Evolutionary conservation across 1,140 invertebrate genomes (phyloP).

Genomic region (Drusus annulatus): DNA sequence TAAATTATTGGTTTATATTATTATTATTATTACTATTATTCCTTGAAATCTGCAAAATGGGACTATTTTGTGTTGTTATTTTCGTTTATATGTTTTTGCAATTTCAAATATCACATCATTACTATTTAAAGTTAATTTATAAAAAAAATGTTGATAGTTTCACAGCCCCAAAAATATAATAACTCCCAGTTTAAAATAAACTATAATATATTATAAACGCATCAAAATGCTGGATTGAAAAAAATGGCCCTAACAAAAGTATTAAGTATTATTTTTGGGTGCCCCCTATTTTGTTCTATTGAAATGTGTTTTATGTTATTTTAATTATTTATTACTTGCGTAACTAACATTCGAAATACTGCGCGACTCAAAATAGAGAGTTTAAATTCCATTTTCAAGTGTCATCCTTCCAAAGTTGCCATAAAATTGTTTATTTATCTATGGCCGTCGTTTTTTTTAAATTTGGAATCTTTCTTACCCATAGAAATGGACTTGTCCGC

Average conservation of each 20-base stretch:
- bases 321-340: slow-evolving; percentile 28
- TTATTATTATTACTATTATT: too few species aligned
- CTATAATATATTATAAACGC: too few species aligned
- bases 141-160: neutral
- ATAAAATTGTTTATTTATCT: slow-evolving; percentile 9
- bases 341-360: slow-evolving; percentile 28
- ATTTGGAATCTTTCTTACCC: neutral
- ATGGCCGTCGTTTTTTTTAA: slow-evolving; percentile 9
- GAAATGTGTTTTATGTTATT: slow-evolving; percentile 4
- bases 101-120: too few species aligned
- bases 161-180: neutral
- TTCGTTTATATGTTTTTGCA: neutral
- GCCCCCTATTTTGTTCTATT: neutral
- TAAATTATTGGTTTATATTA: slow-evolving; percentile 8
- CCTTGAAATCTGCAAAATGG: too few species aligned
- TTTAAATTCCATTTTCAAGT: slow-evolving; percentile 16
- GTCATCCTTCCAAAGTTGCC: slow-evolving; percentile 29
- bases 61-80: neutral
- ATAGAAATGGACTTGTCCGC: slow-evolving; percentile 4
- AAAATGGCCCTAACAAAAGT: too few species aligned
- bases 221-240: too few species aligned
- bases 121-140: too few species aligned
- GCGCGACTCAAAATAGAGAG: neutral
- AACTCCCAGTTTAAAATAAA: neutral
- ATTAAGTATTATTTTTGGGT: too few species aligned